Percentiles rank a stretch among this genome's conserved stretches.
These are phyloP conservation scores for Eupithecia tripunctaria DNA, from an alignment of 2,888 invertebrate genomes.

Conservation along the genomic window DNA sequence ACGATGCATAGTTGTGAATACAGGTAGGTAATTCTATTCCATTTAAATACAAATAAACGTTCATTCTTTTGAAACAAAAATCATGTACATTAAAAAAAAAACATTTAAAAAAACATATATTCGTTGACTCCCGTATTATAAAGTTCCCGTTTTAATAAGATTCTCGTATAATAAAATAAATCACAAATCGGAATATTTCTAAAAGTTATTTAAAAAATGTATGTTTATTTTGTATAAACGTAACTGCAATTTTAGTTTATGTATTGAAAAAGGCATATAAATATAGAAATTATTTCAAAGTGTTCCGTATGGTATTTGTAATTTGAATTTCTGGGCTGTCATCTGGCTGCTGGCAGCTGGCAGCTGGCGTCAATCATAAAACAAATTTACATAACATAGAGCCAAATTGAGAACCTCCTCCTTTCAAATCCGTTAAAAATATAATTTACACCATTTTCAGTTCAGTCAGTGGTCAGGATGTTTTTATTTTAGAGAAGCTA, in stretches of 20 bases:
- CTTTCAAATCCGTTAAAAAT: neutral
- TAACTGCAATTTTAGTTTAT: neutral
- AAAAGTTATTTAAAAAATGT: neutral
- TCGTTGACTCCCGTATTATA: no score
- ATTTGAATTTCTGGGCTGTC: neutral
- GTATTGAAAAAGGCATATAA: neutral
- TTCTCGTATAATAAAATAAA: no score
- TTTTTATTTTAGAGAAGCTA: conserved; percentile 5
- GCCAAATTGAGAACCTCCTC: neutral
- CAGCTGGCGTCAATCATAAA: no score
- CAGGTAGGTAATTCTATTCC: neutral
- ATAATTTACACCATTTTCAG: no score
- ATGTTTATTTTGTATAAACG: neutral
- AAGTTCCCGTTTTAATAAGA: no score
- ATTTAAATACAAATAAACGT: neutral
- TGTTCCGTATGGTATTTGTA: neutral
- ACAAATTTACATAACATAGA: neutral
- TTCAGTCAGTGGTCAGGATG: conserved; percentile 1
- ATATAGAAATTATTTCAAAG: no score
- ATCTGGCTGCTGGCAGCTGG: no score
- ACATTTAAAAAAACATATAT: no score
- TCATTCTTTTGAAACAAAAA: no score
- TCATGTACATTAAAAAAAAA: no score
- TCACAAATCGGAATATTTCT: neutral
- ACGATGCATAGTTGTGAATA: neutral